These are phyloP conservation scores for Zaprionus lachaisei DNA, from an alignment of 1,140 invertebrate species.

Conservation along the genomic window DNA sequence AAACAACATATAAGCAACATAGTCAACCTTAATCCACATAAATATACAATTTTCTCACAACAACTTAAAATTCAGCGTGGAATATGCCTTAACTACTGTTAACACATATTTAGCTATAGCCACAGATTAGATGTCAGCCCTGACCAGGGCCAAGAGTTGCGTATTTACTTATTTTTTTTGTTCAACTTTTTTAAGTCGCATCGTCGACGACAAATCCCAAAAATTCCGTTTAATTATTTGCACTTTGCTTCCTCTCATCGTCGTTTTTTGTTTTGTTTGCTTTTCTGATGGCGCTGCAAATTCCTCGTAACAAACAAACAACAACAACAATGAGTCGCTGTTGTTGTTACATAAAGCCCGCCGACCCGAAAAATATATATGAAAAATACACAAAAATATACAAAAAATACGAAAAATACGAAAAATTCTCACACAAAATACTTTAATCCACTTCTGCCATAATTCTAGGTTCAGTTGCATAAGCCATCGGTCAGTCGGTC, in stretches of 20 bases:
- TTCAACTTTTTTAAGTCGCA: slow-evolving; percentile 25
- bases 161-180: background rate
- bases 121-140: slow-evolving; percentile 36
- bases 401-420: background rate
- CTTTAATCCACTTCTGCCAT: slow-evolving; percentile 37
- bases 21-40: background rate
- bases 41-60: background rate
- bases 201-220: slow-evolving; percentile 20
- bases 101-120: background rate
- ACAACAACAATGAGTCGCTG: background rate
- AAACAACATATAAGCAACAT: background rate
- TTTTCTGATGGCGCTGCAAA: slow-evolving; percentile 48
- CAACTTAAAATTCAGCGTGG: background rate
- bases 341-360: slow-evolving; percentile 34
- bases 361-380: slow-evolving; percentile 11
- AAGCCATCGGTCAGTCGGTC: slow-evolving; percentile 47
- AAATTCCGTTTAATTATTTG: slow-evolving; percentile 56
- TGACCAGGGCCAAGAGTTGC: slow-evolving; percentile 35
- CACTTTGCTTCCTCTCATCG: slow-evolving; percentile 35
- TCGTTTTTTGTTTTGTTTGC: slow-evolving; percentile 42
- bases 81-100: slow-evolving; percentile 7
- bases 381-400: background rate
- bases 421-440: background rate
- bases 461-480: slow-evolving; percentile 50
- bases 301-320: slow-evolving; percentile 46